Conservation (phyloP, 1,140 invertebrate genomes). For the Lasioglossum baleicum region DNA sequence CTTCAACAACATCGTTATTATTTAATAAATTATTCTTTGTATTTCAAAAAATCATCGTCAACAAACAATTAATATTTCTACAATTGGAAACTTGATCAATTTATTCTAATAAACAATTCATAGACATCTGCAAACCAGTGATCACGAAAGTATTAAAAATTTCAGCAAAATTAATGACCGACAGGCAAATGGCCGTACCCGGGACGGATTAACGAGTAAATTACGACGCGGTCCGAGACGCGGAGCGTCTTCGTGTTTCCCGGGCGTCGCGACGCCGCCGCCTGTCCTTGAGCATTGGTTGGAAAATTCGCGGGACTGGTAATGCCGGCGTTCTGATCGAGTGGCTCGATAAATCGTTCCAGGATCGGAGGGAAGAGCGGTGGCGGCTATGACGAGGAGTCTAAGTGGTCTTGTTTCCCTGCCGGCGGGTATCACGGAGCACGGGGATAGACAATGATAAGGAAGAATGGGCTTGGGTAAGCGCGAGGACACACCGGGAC, state of each 20-base stretch:
- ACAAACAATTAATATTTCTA: too few species aligned
- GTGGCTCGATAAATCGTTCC: conserved; percentile 24
- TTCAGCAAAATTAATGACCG: neutral
- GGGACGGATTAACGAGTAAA: neutral
- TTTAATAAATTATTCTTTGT: too few species aligned
- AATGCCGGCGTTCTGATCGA: conserved; percentile 13
- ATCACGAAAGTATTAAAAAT: too few species aligned
- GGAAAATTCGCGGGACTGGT: conserved; percentile 17
- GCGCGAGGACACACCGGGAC: conserved; percentile 44
- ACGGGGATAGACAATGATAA: conserved; percentile 57
- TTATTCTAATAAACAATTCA: too few species aligned
- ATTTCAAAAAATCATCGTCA: too few species aligned
- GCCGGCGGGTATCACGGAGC: conserved; percentile 21
- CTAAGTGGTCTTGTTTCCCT: conserved; percentile 25
- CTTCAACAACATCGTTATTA: too few species aligned
- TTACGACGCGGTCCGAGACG: neutral
- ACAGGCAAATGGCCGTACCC: neutral
- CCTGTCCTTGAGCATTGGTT: neutral
- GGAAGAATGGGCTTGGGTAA: conserved; percentile 48
- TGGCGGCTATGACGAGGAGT: conserved; percentile 26
- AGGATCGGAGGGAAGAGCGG: neutral
- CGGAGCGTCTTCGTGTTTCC: neutral
- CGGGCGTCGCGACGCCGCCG: neutral
- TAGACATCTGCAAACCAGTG: too few species aligned
- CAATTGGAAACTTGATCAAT: too few species aligned